A percentile compares a stretch with the other conserved stretches of the same genome.
Conservation (phyloP, 2,797 vertebrate genomes). For the Sebastes itinus region DNA sequence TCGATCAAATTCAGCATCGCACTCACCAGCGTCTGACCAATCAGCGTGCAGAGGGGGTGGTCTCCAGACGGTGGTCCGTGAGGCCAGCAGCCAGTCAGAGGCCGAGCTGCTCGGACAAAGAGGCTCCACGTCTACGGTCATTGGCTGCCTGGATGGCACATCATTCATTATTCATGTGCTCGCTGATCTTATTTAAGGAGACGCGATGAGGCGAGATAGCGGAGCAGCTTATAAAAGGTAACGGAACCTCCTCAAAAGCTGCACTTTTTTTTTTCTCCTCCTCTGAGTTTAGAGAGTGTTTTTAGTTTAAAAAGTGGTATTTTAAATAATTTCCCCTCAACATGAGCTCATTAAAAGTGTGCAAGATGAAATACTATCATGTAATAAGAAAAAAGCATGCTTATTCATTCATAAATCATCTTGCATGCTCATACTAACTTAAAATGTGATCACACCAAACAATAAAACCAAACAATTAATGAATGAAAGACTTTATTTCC, state of each 20-base stretch:
- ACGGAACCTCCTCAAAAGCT: not conserved
- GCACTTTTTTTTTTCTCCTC: not conserved
- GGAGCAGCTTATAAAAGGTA: slow-evolving; percentile 22
- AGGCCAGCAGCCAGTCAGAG: slow-evolving; percentile 73
- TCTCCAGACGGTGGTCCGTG: slow-evolving; percentile 83
- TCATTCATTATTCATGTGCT: slow-evolving; percentile 79
- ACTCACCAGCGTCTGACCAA: slow-evolving; percentile 74
- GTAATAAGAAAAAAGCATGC: not conserved
- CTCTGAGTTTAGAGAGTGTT: not conserved
- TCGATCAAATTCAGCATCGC: slow-evolving; percentile 85
- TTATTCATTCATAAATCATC: slow-evolving; percentile 42
- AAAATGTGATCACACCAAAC: not conserved
- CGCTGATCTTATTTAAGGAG: slow-evolving; percentile 71
- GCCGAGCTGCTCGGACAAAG: slow-evolving; percentile 57
- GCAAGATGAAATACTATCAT: not conserved
- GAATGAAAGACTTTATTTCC: too few species aligned
- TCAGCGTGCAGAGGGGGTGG: slow-evolving; percentile 65
- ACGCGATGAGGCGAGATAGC: slow-evolving; percentile 53
- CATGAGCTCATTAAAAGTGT: not conserved
- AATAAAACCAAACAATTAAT: too few species aligned
- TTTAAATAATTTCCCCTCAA: accelerated
- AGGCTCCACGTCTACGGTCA: slow-evolving; percentile 59
- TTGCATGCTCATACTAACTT: not conserved
- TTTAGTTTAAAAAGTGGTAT: not conserved
- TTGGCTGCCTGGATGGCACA: slow-evolving; percentile 55